Base-by-base conservation (phyloP, 2,888 invertebrate genomes). In the Drosophila engyochracea region DNA sequence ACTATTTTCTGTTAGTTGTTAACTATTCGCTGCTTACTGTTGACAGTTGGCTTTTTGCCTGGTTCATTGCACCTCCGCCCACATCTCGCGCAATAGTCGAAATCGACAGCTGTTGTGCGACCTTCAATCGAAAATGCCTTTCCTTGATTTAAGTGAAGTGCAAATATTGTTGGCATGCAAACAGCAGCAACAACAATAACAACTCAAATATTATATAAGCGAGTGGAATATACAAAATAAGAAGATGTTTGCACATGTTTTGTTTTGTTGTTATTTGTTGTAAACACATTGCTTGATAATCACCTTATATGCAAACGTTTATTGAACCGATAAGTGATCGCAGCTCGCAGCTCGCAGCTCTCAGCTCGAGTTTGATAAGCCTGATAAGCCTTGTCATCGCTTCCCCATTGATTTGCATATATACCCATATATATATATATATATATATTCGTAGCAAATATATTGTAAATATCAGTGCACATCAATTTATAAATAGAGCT, bases 51-150 rank as follows among this genome's bases (percentile, higher is more conserved):
- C n/a, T 57, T 19, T 58, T 31, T 66, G 68, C 37, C 55, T 64
- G 73, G 83, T 83, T 85, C 80, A 80, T 66, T 76, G 83, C 54
- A 72, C 78, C 51, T 35, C 64, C 76, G 49, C 58, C 60, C 73
- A 73, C 84, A 69, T 66, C 44, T 49, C 33, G 3, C 37, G 19
- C 35, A 47, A 59, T 49, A 5, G 35, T 37, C 16, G 14, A 54
- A 37, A 51, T 49, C 60, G 60, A 49, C 82, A 79, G 71, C 79
- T 81, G 86, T 68, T 79, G 49, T 7, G 14, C 61, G 84, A 83
- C 86, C 83, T 83, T 82, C 82, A 49, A 31, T 22, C 70, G 55
- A 64, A 71, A 68, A 68, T 66, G 62, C 49, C 63, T 81, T 76
- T 83, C 76, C 72, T 85, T 76, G 76, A 76, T 70, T 74, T 52